Evolutionary conservation across 1,140 invertebrate genomes (phyloP).

Genomic region (Proctacanthus coquilletti): DNA sequence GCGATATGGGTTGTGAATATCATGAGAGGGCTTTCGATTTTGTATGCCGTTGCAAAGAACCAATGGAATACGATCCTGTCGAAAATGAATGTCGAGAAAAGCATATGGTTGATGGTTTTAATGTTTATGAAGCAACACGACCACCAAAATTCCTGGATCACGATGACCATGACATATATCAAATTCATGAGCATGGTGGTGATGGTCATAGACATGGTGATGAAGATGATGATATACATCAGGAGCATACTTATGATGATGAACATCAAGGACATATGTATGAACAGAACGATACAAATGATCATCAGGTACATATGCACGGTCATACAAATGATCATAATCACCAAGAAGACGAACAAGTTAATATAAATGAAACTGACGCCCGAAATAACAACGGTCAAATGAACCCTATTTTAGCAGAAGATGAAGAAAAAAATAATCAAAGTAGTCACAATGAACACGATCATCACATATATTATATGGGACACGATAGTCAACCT

Average conservation of each 20-base stretch:
- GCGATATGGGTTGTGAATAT: slow-evolving; percentile 59
- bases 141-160: slow-evolving; percentile 1
- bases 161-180: slow-evolving; percentile 10
- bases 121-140: slow-evolving; percentile 2
- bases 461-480: no score
- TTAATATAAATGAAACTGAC: slow-evolving; percentile 13
- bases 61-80: slow-evolving; percentile 31
- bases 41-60: slow-evolving; percentile 51
- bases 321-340: neutral
- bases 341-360: slow-evolving; percentile 13
- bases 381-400: no score
- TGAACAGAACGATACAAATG: no score
- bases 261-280: no score
- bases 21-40: slow-evolving; percentile 45
- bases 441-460: no score
- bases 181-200: slow-evolving; percentile 9
- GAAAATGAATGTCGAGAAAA: slow-evolving; percentile 31
- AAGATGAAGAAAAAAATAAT: no score
- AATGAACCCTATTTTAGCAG: no score
- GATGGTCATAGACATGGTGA: slow-evolving; percentile 21
- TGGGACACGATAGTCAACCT: no score
- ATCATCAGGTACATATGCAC: no score
- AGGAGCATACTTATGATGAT: slow-evolving; percentile 10
- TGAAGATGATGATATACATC: slow-evolving; percentile 9
- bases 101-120: neutral